Percentiles rank a stretch among this genome's conserved stretches.
These are phyloP conservation scores for Gouania willdenowi DNA, from an alignment of 2,797 vertebrate species.

Conservation along the genomic window DNA sequence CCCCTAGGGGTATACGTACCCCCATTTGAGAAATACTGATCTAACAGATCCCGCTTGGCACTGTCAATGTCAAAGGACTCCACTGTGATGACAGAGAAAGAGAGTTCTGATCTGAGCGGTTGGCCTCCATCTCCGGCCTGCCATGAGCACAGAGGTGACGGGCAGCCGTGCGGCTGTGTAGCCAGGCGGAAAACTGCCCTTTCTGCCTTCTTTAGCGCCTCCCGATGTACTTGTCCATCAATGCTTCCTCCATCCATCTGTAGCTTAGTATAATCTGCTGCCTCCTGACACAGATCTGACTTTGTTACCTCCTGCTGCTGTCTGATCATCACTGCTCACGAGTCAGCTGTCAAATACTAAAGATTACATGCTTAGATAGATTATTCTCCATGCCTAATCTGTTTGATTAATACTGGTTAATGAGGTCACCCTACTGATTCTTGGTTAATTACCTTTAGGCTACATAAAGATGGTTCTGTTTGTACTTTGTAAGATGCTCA, in stretches of 20 bases:
- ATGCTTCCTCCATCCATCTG: conserved; percentile 43
- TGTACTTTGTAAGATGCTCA: neutral
- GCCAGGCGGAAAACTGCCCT: conserved; percentile 57
- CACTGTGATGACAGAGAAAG: conserved; percentile 14
- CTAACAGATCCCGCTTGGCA: conserved; percentile 8
- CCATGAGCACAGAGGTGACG: conserved; percentile 22
- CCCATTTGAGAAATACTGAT: too few species aligned
- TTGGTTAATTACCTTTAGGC: conserved; percentile 1
- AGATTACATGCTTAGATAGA: conserved; percentile 31
- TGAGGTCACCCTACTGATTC: conserved; percentile 24
- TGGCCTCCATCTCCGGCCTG: conserved; percentile 9
- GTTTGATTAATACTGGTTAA: conserved; percentile 20
- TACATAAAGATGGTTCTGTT: conserved; percentile 3
- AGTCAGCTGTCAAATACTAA: conserved; percentile 7
- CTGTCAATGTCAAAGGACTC: conserved; percentile 11
- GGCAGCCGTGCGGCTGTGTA: conserved; percentile 31
- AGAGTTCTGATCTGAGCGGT: conserved; percentile 19
- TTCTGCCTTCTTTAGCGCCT: conserved; percentile 46
- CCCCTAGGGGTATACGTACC: too few species aligned
- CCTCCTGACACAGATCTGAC: conserved; percentile 32
- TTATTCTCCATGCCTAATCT: conserved; percentile 26
- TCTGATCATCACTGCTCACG: conserved; percentile 4
- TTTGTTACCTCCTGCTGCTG: conserved; percentile 17
- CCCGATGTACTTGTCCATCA: conserved; percentile 3
- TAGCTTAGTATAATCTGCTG: conserved; percentile 41